Base-by-base conservation (phyloP, 2,797 vertebrate genomes). In the Ceyx erithaca region DNA sequence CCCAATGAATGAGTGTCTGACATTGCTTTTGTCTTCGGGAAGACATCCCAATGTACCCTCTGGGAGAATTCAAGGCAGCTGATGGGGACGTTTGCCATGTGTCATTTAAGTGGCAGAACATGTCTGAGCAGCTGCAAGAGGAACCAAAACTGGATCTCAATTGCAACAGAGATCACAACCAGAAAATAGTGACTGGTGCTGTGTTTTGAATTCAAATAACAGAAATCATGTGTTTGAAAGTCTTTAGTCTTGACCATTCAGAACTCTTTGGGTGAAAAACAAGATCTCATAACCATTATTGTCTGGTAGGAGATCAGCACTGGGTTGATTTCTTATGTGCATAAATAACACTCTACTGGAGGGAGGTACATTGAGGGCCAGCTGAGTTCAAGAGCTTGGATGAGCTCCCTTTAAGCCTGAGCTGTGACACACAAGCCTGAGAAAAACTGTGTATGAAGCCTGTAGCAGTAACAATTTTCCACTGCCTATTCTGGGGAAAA, bases 141-240 rank as follows among this genome's bases (percentile, higher is more conserved):
- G 91, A 95, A 92, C 40, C 31, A 91, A 78, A 93, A 83, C 62
- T 64, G 64, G 58, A 78, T 46, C 46, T 14, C 26, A 13, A 40
- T 54, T 80, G 37, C 35, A 68, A 40, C 1, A 1, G 62, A 48
- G 33, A 37, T 55, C 13, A 57, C 33, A 61, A 72, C 62, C 21
- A 85, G 62, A 85, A 67, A 87, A 45, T 16, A 69, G 48, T 0
- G 6, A 35, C 23, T 59, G 40, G 5, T 54, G 45, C 14, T 63
- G 11, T 52, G 37, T 43, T 87, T 52, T 71, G 57, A 83, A 90
- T 23, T 78, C 30, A 62, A 78, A 15, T 59, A 55, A 62, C 31
- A 62, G 22, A 52, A 82, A 64, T 31, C 33, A 51, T 16, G 15
- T 28, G 14, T 48, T 87, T 70, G 54, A 72, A 70, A 30, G 9